Conservation (phyloP, 2,113 vertebrate species). For the Gavialis gangeticus region DNA sequence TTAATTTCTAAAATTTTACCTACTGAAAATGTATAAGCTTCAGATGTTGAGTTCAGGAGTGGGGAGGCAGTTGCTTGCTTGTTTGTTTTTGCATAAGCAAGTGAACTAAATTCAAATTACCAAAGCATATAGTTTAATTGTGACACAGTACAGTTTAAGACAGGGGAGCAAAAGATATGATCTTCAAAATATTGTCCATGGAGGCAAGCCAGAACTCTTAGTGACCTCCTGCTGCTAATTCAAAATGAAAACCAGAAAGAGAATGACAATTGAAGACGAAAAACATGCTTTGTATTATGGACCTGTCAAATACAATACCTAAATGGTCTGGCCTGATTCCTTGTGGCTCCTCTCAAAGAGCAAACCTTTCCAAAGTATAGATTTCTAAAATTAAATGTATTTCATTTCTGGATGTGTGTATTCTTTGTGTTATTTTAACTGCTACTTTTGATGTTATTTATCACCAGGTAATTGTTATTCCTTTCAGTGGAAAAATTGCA, state of each 20-base stretch:
- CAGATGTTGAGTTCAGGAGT: neutral
- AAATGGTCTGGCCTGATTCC: neutral
- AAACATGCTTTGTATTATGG: neutral
- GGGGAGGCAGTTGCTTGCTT: neutral
- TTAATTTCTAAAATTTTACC: neutral
- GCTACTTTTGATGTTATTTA: neutral
- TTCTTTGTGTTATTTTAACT: neutral
- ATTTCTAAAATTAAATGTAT: neutral
- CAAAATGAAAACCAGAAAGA: neutral
- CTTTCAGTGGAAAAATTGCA: neutral
- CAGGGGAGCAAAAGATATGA: neutral
- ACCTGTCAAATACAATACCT: neutral
- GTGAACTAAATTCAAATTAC: conserved; percentile 11
- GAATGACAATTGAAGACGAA: neutral
- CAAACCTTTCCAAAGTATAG: neutral
- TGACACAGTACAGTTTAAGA: neutral
- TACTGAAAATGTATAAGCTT: conserved; percentile 13
- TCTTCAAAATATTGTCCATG: neutral
- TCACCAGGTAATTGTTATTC: neutral
- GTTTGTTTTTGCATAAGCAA: neutral
- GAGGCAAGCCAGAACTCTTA: conserved; percentile 10
- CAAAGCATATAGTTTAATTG: neutral
- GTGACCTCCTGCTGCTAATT: neutral
- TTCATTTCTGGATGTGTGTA: neutral
- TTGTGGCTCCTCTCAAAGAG: neutral